phyloP scores from a whole-genome alignment of 2,888 invertebrate species.

The Hydrotaea diabolus region DNA sequence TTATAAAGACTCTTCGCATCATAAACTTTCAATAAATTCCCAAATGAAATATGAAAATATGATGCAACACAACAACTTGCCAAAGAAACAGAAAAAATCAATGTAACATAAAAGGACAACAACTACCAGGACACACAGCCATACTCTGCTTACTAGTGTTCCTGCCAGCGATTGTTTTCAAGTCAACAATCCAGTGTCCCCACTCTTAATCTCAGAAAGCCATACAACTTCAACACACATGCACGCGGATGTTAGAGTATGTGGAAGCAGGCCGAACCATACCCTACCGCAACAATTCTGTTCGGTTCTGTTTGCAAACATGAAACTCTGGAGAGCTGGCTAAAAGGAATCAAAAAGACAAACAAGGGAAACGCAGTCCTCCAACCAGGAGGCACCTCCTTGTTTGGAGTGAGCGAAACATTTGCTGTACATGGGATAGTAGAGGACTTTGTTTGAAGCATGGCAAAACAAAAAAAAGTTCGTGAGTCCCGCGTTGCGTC shows the following conservation, averaged over 20 bases:
- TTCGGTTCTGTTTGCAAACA: conserved; percentile 58
- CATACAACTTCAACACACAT: conserved; percentile 1
- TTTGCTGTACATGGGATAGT: no score
- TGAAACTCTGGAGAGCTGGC: conserved; percentile 46
- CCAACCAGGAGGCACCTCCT: not conserved
- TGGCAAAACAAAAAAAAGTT: not conserved
- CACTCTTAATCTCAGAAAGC: conserved; percentile 20
- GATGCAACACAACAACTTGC: conserved; percentile 11
- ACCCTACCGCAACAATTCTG: conserved; percentile 11
- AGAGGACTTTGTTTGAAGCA: not conserved
- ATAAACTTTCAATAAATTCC: conserved; percentile 44
- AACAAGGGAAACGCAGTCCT: conserved; percentile 1
- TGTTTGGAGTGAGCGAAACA: not conserved
- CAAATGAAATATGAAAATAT: conserved; percentile 53
- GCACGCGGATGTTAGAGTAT: no score
- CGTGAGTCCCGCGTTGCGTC: not conserved
- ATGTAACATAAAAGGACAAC: conserved; percentile 46
- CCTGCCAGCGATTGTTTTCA: conserved; percentile 46
- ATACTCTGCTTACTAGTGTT: no score
- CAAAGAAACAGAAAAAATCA: not conserved
- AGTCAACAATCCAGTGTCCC: conserved; percentile 56
- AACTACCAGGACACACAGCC: not conserved
- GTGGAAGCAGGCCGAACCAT: conserved; percentile 19
- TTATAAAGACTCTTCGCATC: not conserved
- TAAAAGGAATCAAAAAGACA: conserved; percentile 28